A percentile compares a stretch with the other conserved stretches of the same genome.
phyloP scores from a whole-genome alignment of 2,888 invertebrate species.

The Aproaerema taeniolella region DNA sequence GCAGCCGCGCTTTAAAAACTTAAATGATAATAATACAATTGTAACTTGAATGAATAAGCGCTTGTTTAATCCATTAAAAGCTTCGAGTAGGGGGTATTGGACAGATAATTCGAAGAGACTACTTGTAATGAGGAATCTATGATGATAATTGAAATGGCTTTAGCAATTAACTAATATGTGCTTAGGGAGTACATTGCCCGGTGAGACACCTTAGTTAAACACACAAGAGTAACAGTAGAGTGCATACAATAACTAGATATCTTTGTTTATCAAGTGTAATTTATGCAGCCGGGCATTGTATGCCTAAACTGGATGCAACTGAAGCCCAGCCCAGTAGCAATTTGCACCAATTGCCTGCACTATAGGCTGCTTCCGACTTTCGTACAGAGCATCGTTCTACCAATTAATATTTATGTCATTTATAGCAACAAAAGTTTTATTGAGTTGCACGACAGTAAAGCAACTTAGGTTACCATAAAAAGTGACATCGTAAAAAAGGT shows the following conservation, averaged over 20 bases:
- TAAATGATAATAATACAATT: conserved; percentile 34
- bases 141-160: conserved; percentile 1
- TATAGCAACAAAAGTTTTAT: conserved; percentile 2
- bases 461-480: conserved; percentile 1
- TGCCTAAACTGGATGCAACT: no score
- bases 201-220: conserved; percentile 26
- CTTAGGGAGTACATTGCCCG: conserved; percentile 26
- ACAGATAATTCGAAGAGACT: background rate
- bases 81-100: no score
- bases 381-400: conserved; percentile 19
- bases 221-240: conserved; percentile 28
- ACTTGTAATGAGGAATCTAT: background rate
- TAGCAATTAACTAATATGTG: conserved; percentile 11
- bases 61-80: conserved; percentile 3
- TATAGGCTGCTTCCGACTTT: conserved; percentile 31
- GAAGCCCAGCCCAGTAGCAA: conserved; percentile 16
- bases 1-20: conserved; percentile 43
- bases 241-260: conserved; percentile 3
- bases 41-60: conserved; percentile 1
- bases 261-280: conserved; percentile 2
- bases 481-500: conserved; percentile 2
- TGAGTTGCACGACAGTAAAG: conserved; percentile 1
- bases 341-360: conserved; percentile 29
- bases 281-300: background rate
- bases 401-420: conserved; percentile 11